Base-by-base conservation (phyloP, 2,888 invertebrate species). In the Trichogramma evanescens region DNA sequence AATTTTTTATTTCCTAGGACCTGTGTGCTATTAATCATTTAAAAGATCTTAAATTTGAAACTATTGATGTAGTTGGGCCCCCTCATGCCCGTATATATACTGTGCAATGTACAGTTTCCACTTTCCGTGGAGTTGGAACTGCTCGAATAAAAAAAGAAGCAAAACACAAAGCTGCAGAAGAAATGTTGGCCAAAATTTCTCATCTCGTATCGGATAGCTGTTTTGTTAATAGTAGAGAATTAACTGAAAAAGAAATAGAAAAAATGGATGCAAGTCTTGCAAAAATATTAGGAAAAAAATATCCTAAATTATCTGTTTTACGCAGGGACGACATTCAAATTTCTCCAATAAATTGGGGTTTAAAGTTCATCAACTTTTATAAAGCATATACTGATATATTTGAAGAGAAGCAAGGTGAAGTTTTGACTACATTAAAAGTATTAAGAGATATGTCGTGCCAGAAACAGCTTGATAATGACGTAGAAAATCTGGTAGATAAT, bases 11-110 rank as follows among this genome's bases (percentile, higher is more conserved):
- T 68, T 66, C 53, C 54, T 61, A 75, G 69, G 74, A 75, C 48
- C 64, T 79, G 3, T 80, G 80, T 62, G 51, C 65, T 0, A 70
- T 70, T 5, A 73, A 79, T 58, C 81, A 80, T 63, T 78, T 88
- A 56, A 79, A 82, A 13, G 73, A 72, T 9, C 83, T 83, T 4
- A 71, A 75, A 50, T 87, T 84, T 75, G 80, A 83, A 71, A 80
- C 84, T 63, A 81, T 82, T 10, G 86, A 85, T 74, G 81, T 85
- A 66, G 26, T 26, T 26, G 88, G 88, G 49, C 87, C 87, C 13
- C 82, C 88, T 46, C 88, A 88, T 78, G 80, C 80, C 58, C 82
- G 84, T 67, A 79, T 82, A 66, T 88, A 88, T 74, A 85, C 85
- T 0, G 74, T 83, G 65, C 77, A 81, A 63, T 86, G 84, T 69